Conservation (phyloP, 2,888 invertebrate genomes). For the Scaptomyza tumidula region DNA sequence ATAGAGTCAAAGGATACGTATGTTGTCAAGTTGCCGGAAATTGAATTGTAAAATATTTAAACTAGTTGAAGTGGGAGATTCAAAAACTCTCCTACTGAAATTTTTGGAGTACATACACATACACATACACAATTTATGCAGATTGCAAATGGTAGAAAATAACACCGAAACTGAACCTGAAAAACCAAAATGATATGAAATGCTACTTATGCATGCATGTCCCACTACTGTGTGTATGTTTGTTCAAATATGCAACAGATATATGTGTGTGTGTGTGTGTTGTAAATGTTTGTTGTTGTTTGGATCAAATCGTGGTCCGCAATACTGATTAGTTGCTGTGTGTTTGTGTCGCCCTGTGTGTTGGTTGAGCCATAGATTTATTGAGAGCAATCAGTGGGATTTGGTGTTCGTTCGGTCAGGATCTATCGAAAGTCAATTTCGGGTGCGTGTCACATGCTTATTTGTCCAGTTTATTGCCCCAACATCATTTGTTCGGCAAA, state of each 20-base stretch:
- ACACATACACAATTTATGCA: too few species aligned
- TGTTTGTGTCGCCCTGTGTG: constrained; percentile 48
- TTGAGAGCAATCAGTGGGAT: constrained; percentile 71
- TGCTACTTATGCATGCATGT: constrained; percentile 71
- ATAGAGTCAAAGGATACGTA: constrained; percentile 33
- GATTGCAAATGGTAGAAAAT: constrained; percentile 64
- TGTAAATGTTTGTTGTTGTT: constrained; percentile 33
- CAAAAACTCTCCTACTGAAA: too few species aligned
- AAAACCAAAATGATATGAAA: constrained; percentile 35
- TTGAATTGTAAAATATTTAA: constrained; percentile 74
- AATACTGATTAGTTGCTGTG: constrained; percentile 61
- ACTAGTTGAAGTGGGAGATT: too few species aligned
- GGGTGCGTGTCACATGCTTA: constrained; percentile 77
- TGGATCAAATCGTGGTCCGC: constrained; percentile 47
- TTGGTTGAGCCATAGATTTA: constrained; percentile 77
- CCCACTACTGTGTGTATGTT: not conserved
- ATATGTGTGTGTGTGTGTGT: constrained; percentile 27
- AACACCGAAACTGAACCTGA: constrained; percentile 10
- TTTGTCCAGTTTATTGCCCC: constrained; percentile 74
- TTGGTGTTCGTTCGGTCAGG: constrained; percentile 17
- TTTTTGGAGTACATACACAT: not conserved
- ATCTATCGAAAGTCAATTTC: constrained; percentile 77
- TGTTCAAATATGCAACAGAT: constrained; percentile 20
- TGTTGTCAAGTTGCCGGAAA: constrained; percentile 66
- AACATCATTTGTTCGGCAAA: constrained; percentile 67